Evolutionary conservation across 1,140 invertebrate genomes (phyloP).

Genomic region (Cardiocondyla obscurior): DNA sequence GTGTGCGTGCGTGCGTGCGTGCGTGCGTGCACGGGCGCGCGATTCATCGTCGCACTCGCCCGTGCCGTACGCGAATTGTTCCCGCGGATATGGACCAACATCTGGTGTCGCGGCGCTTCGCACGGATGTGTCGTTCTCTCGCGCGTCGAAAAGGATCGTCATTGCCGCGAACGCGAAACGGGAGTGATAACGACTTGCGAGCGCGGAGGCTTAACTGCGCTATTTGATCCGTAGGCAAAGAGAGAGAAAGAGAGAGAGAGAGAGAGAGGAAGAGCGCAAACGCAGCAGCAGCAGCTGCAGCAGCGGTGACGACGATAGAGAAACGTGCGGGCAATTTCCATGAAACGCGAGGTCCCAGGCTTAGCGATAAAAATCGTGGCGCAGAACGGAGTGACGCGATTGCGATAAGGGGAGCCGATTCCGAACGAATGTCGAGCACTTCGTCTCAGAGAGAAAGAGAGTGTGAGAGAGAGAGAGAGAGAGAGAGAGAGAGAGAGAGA

Average conservation of each 20-base stretch:
- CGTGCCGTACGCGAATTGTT: neutral
- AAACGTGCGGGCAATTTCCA: conserved; percentile 33
- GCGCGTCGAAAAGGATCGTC: neutral
- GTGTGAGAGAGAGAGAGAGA: neutral
- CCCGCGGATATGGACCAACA: conserved; percentile 9
- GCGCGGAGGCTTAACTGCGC: neutral
- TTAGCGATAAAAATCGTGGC: conserved; percentile 39
- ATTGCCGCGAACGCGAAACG: neutral
- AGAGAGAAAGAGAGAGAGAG: neutral
- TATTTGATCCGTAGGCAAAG: neutral
- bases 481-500: neutral
- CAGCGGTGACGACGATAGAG: neutral
- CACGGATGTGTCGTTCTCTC: neutral
- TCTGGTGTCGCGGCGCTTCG: conserved; percentile 23
- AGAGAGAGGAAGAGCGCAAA: neutral
- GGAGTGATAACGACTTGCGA: neutral
- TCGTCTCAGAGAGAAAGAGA: neutral
- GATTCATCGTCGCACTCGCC: neutral
- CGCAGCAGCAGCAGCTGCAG: neutral
- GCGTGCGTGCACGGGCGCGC: neutral
- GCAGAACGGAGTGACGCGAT: neutral
- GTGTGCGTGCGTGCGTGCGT: neutral
- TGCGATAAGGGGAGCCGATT: conserved; percentile 29
- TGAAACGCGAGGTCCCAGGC: conserved; percentile 9
- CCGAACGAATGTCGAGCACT: neutral